Evolutionary conservation across 2,888 invertebrate species (phyloP), one percentile per base, ranked within the genome.

Genomic region (Junonia oenone): DNA sequence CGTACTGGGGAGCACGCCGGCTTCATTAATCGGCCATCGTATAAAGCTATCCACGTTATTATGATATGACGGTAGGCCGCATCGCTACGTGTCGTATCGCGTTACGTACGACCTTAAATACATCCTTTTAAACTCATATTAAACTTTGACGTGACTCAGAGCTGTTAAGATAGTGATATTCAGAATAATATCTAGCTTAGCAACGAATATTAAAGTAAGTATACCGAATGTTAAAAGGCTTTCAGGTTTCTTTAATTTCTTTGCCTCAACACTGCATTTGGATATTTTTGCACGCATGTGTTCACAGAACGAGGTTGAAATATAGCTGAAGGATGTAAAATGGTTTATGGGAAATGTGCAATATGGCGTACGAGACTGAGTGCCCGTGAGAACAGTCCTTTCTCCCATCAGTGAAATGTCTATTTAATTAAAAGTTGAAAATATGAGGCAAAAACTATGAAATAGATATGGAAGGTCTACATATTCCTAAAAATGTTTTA

Each of bases 11-110:
- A 78, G 76, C 78, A 78, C 75, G 75, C 72, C 70, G 78, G 85
- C 87, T 88, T 89, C 86, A 88, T 89, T 89, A 89, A 87, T 88
- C 87, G 88, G 72, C 83, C 75, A 83, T 83, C 83, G 82, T 78
- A 85, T 85, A 81, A 84, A 86, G 83, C 83, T 84, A 85, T 85
- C 83, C 76, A 69, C 73, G 68, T 72, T 72, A 79, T 80, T 81
- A 81, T 83, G 80, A 81, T 83, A 81, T 78, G 80, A 78, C 73
- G 75, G 66, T 74, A 76, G 77, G 77, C 80, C 72, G 73, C 59
- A 33, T 76, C 69, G 67, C 65, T 50, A 56, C 71, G 56, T 59
- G 49, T 59, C 50, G 49, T 56, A 52, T 59, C 55, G 54, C 43
- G 51, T 47, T 59, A 57, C 46, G 45, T 46, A 47, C 19, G 38